Percentiles rank a stretch among this genome's conserved stretches.
Evolutionary conservation across 1,140 invertebrate species (phyloP).

Genomic region (Heliconius nattereri): DNA sequence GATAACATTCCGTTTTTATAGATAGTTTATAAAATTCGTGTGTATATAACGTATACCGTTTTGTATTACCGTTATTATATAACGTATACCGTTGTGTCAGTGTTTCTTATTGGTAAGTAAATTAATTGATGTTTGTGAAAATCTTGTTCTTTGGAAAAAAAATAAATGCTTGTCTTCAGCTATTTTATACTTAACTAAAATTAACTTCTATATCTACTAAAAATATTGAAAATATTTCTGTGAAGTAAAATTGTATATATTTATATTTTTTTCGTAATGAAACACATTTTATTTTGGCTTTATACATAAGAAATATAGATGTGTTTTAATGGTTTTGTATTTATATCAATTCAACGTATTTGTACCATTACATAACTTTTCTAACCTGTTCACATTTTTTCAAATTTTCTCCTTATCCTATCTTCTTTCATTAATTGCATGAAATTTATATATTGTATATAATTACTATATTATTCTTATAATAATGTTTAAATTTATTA

Average conservation of each 20-base stretch:
- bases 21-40: neutral
- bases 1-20: neutral
- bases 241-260: neutral
- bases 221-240: neutral
- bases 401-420: neutral
- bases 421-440: neutral
- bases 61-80: no score
- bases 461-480: constrained; percentile 11
- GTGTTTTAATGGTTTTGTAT: neutral
- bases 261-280: neutral
- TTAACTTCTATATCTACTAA: neutral
- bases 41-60: neutral
- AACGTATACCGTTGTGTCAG: neutral
- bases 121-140: neutral
- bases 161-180: neutral
- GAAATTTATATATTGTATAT: constrained; percentile 17
- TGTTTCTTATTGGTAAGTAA: neutral
- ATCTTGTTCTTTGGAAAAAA: neutral
- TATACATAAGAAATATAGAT: no score
- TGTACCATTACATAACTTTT: neutral
- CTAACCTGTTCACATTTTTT: neutral
- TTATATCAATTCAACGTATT: neutral
- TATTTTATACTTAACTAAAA: neutral
- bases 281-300: no score
- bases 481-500: neutral